Conservation (phyloP, 2,888 invertebrate genomes). For the Parnassius orleans region DNA sequence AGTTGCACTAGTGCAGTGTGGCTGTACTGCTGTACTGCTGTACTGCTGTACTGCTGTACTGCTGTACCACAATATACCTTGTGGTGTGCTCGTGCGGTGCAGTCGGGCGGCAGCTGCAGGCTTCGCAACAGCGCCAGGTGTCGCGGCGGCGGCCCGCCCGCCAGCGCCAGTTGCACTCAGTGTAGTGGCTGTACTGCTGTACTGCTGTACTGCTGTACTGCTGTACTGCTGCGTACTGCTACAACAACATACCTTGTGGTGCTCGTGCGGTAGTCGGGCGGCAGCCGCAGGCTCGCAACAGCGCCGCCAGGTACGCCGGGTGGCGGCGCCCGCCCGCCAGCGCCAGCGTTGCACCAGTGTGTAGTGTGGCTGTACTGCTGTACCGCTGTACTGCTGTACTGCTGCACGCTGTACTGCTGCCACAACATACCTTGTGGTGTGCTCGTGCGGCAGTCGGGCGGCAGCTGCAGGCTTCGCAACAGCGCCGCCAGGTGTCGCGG, state of each 20-base stretch:
- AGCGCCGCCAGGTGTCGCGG: background rate
- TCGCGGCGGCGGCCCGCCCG: conserved; percentile 47
- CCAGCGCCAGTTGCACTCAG: conserved; percentile 46
- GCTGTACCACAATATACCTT: background rate
- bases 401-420: no score
- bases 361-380: background rate
- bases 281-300: background rate
- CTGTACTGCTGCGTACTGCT: no score
- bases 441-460: no score
- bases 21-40: no score
- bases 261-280: no score
- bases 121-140: conserved; percentile 41
- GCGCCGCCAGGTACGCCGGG: conserved; percentile 19
- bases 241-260: no score
- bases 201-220: no score
- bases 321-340: background rate
- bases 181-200: no score
- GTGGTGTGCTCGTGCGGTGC: background rate
- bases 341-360: no score
- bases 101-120: background rate
- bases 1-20: no score
- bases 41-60: no score
- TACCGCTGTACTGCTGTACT: background rate
- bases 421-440: background rate
- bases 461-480: background rate